Evolutionary conservation across 2,113 vertebrate genomes (phyloP).

Genomic region (Marmota monax): DNA sequence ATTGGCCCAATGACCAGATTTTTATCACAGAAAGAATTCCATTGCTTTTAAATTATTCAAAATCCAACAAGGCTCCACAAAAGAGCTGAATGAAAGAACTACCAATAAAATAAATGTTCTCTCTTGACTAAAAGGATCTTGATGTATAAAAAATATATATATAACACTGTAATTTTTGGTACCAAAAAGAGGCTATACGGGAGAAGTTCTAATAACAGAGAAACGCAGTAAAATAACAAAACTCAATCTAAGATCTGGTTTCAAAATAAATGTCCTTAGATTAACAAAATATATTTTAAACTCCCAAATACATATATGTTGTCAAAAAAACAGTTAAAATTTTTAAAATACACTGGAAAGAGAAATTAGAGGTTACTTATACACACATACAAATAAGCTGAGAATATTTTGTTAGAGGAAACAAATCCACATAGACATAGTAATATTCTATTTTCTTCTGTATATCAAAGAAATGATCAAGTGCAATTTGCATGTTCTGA

Average conservation of each 20-base stretch:
- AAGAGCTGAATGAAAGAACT: slow-evolving; percentile 33
- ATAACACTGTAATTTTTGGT: not conserved
- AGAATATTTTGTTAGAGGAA: not conserved
- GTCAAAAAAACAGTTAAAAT: not conserved
- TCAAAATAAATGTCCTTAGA: slow-evolving; percentile 26
- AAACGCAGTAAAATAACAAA: slow-evolving; percentile 31
- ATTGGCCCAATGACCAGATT: slow-evolving; percentile 66
- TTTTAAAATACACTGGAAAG: not conserved
- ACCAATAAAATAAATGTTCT: slow-evolving; percentile 35
- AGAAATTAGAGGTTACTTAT: not conserved
- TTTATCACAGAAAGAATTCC: slow-evolving; percentile 76
- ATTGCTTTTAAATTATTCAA: slow-evolving; percentile 74
- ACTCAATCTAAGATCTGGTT: not conserved
- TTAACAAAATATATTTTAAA: slow-evolving; percentile 31
- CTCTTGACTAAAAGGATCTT: slow-evolving; percentile 9
- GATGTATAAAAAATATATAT: not conserved
- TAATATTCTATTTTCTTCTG: not conserved
- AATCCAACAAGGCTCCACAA: slow-evolving; percentile 43
- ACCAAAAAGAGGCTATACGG: not conserved
- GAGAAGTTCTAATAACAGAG: not conserved
- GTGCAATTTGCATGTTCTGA: not conserved
- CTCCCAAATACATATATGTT: not conserved
- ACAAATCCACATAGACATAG: not conserved
- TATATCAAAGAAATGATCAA: not conserved
- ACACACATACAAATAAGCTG: not conserved